phyloP scores from a whole-genome alignment of 2,797 vertebrate genomes.

The Tangara arthus region DNA sequence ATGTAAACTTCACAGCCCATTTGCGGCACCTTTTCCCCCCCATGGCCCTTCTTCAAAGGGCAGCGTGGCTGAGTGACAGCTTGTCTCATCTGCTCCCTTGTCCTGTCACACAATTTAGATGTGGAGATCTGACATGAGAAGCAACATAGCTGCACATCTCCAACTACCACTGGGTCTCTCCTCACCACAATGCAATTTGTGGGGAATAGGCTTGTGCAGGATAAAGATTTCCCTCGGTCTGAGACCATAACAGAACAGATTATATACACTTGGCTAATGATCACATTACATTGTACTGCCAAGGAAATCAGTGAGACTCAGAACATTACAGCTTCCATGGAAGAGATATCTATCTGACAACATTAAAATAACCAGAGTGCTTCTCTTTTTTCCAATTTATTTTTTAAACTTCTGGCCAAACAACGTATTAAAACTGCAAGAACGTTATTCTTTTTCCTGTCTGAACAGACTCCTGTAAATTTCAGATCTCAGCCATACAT shows the following conservation, averaged over 20 bases:
- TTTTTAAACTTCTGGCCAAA: neutral
- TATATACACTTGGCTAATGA: constrained; percentile 49
- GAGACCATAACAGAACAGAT: constrained; percentile 7
- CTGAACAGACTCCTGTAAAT: neutral
- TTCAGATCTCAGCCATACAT: neutral
- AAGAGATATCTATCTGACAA: neutral
- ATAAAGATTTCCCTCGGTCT: constrained; percentile 40
- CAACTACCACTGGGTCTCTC: constrained; percentile 70
- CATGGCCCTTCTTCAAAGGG: constrained; percentile 93
- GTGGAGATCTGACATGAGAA: constrained; percentile 75
- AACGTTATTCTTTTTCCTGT: neutral
- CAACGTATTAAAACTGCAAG: neutral
- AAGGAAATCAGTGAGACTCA: neutral
- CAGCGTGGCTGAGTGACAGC: constrained; percentile 89
- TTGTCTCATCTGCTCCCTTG: constrained; percentile 88
- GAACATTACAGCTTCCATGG: neutral
- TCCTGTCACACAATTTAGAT: constrained; percentile 84
- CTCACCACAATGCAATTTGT: constrained; percentile 61
- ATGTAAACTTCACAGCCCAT: constrained; percentile 99
- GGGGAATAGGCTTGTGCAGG: constrained; percentile 43
- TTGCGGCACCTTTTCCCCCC: constrained; percentile 89
- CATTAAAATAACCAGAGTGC: neutral
- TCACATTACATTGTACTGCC: neutral
- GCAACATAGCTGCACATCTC: constrained; percentile 78
- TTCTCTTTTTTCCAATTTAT: neutral